Evolutionary conservation across 1,140 invertebrate species (phyloP).

Genomic region (Calosoma granatense): DNA sequence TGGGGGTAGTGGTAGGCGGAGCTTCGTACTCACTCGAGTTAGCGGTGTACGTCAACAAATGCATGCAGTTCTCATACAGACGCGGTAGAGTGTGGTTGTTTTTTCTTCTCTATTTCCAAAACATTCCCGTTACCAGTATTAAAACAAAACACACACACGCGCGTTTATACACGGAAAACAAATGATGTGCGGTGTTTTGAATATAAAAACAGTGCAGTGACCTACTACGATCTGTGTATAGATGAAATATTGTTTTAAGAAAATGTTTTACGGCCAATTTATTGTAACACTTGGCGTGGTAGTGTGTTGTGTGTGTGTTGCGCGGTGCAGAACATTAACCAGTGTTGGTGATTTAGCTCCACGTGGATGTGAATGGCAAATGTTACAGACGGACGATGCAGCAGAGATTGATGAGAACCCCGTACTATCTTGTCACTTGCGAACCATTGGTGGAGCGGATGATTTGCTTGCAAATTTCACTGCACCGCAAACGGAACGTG

Average conservation of each 20-base stretch:
- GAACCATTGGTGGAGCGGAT: constrained; percentile 60
- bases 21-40: not conserved
- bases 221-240: no score
- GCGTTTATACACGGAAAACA: not conserved
- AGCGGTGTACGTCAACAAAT: not conserved
- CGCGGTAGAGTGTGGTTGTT: not conserved
- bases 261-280: not conserved
- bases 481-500: constrained; percentile 48
- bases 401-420: constrained; percentile 39
- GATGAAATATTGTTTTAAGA: not conserved
- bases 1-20: not conserved
- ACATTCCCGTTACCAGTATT: not conserved
- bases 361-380: constrained; percentile 56
- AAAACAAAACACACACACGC: not conserved
- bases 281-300: constrained; percentile 13
- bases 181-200: not conserved
- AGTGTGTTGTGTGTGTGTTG: constrained; percentile 17
- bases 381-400: constrained; percentile 40
- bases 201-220: constrained; percentile 3
- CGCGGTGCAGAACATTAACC: constrained; percentile 27
- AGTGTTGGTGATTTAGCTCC: constrained; percentile 43
- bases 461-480: constrained; percentile 57
- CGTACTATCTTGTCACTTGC: constrained; percentile 54
- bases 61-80: not conserved
- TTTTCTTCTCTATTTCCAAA: not conserved